Conservation (phyloP, 2,113 vertebrate genomes). For the Tapirus terrestris region DNA sequence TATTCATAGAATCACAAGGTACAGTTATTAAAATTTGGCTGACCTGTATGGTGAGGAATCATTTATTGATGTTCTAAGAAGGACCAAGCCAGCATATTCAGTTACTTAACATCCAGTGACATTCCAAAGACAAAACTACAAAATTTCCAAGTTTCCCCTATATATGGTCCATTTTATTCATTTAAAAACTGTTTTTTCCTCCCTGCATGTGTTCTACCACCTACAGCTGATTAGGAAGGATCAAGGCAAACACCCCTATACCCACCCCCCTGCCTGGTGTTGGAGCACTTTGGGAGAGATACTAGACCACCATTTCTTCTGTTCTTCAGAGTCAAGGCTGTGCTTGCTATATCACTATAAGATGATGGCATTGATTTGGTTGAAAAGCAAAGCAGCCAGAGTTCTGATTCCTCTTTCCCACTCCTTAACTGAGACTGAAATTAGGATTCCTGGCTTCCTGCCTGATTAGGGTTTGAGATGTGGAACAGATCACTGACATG, state of each 20-base stretch:
- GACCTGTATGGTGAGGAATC: neutral
- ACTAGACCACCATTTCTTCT: neutral
- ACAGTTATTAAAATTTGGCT: neutral
- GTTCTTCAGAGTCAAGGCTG: neutral
- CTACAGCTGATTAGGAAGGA: neutral
- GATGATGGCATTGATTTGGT: neutral
- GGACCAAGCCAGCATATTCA: neutral
- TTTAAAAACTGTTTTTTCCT: neutral
- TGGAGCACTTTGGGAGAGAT: neutral
- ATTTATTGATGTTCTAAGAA: neutral
- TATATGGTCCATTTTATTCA: neutral
- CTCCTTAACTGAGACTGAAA: neutral
- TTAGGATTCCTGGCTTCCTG: neutral
- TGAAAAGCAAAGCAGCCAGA: neutral
- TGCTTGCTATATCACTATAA: accelerated
- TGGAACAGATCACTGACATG: neutral
- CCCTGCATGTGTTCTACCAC: neutral
- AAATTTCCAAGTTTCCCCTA: neutral
- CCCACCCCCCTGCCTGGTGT: neutral
- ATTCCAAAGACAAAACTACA: neutral
- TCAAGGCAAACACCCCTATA: neutral
- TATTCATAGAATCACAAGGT: neutral
- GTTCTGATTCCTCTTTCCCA: neutral
- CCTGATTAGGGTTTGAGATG: neutral
- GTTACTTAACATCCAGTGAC: neutral